These are phyloP conservation scores for Dascillus cervinus DNA, from an alignment of 2,888 invertebrate species.

Conservation along the genomic window DNA sequence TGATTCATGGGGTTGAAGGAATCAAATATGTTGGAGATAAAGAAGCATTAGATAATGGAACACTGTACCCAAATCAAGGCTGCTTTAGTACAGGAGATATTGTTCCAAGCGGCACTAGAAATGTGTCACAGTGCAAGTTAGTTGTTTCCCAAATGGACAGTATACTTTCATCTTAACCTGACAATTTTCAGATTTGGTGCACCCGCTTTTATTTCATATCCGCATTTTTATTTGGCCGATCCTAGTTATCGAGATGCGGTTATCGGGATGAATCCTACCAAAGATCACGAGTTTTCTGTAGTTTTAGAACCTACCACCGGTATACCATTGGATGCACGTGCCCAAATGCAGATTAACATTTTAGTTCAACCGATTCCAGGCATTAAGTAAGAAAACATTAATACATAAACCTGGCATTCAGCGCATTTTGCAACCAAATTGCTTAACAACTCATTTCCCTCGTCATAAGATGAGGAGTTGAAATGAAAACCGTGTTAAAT, in stretches of 20 bases:
- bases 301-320: conserved; percentile 70
- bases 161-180: not conserved
- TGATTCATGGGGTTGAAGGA: conserved; percentile 47
- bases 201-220: conserved; percentile 75
- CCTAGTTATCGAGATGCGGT: conserved; percentile 55
- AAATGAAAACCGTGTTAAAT: no score
- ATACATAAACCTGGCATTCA: conserved; percentile 24
- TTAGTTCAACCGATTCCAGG: conserved; percentile 46
- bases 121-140: conserved; percentile 59
- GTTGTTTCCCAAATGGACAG: conserved; percentile 13
- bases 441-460: not conserved
- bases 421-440: not conserved
- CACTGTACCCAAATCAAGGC: conserved; percentile 48
- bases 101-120: conserved; percentile 54
- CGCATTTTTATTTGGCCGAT: conserved; percentile 74
- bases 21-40: conserved; percentile 50
- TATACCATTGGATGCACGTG: conserved; percentile 65
- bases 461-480: no score
- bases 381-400: conserved; percentile 55
- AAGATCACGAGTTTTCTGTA: conserved; percentile 58
- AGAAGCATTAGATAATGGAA: conserved; percentile 66
- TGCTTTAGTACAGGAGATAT: conserved; percentile 53
- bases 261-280: conserved; percentile 58
- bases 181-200: conserved; percentile 51
- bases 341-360: conserved; percentile 72